Base-by-base conservation (phyloP, 2,888 invertebrate species). In the Leptura quadrifasciata region DNA sequence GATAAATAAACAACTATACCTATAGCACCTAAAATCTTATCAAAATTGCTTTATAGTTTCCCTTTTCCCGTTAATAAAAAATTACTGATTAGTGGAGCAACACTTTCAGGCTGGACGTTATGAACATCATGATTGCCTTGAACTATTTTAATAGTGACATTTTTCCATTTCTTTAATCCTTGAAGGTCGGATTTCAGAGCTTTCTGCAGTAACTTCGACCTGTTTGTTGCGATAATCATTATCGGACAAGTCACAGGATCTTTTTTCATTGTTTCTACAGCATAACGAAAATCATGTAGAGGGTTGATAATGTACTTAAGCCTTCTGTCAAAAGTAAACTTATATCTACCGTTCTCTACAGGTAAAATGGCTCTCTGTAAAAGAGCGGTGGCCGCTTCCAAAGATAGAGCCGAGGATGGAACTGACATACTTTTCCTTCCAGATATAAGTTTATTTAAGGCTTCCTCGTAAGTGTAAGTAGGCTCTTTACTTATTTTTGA, bases 111-210 rank as follows among this genome's bases (percentile, higher is more conserved):
- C 79, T 90, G 84, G 9, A 91, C 91, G 57, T 91, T 90, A 84
- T 94, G 94, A 0, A 93, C 91, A 81, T 94, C 93, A 79, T 94
- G 94, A 55, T 90, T 88, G 0, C 93, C 94, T 0, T 89, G 86
- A 0, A 93, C 90, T 0, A 88, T 0, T 81, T 85, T 74, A 78
- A 88, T 72, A 2, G 52, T 80, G 73, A 87, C 84, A 73, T 85
- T 83, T 72, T 84, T 84, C 71, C 82, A 78, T 39, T 82, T 83
- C 65, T 82, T 83, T 17, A 84, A 82, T 76, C 81, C 75, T 35
- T 79, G 82, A 69, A 84, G 77, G 77, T 84, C 77, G 31, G 73
- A 58, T 67, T 79, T 79, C 24, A 84, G 80, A 61, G 80, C 81
- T 31, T 80, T 57, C 82, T 83, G 78, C 17, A 80, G 82, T 1